Evolutionary conservation across 2,113 vertebrate species (phyloP).

Genomic region (Varanus komodoensis): DNA sequence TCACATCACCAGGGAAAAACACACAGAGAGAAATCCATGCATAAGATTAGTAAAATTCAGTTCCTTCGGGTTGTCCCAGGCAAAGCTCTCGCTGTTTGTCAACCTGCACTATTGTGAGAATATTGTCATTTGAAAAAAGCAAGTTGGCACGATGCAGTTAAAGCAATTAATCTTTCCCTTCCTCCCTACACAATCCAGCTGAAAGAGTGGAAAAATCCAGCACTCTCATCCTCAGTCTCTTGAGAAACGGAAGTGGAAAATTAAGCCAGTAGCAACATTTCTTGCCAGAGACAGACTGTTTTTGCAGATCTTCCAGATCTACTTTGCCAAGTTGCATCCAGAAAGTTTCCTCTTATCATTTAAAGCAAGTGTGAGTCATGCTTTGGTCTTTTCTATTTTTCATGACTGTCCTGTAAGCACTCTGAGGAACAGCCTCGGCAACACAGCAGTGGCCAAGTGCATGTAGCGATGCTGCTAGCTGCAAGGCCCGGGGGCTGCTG

Average conservation of each 20-base stretch:
- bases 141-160: neutral
- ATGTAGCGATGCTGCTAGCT: neutral
- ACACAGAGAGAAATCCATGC: neutral
- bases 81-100: neutral
- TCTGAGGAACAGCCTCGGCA: neutral
- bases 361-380: constrained; percentile 27
- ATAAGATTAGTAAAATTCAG: neutral
- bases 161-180: neutral
- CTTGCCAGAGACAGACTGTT: neutral
- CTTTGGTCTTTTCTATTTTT: constrained; percentile 30
- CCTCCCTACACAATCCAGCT: neutral
- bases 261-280: constrained; percentile 2
- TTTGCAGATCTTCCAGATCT: constrained; percentile 14
- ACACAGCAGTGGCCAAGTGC: neutral
- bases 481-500: too few species aligned
- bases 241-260: constrained; percentile 24
- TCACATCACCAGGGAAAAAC: neutral
- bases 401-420: neutral
- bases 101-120: neutral
- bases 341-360: neutral
- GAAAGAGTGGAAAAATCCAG: neutral
- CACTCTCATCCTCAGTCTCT: neutral
- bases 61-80: neutral
- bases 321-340: constrained; percentile 9
- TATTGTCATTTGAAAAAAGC: neutral